phyloP scores from a whole-genome alignment of 2,113 vertebrate species.

The Panthera tigris region DNA sequence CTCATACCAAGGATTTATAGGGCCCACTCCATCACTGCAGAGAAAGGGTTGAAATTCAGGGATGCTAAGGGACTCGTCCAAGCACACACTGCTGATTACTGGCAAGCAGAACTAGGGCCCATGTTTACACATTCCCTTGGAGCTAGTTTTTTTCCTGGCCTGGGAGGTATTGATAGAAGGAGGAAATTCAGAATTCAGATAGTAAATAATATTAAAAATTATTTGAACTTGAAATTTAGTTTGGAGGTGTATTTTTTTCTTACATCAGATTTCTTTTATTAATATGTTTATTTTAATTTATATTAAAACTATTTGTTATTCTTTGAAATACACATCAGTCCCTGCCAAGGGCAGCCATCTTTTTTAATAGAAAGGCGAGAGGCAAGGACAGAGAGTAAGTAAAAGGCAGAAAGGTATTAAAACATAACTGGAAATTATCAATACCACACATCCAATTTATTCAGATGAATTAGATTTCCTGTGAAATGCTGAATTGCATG shows the following conservation, averaged over 20 bases:
- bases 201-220: background rate
- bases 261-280: background rate
- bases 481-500: background rate
- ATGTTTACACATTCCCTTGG: background rate
- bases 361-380: background rate
- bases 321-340: background rate
- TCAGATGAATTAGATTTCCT: background rate
- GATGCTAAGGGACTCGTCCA: background rate
- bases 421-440: background rate
- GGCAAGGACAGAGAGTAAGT: background rate
- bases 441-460: background rate
- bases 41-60: background rate
- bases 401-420: background rate
- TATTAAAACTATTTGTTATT: background rate
- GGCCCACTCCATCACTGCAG: background rate
- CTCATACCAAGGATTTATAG: background rate
- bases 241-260: background rate
- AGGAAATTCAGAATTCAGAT: background rate
- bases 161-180: background rate
- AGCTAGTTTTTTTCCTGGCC: background rate
- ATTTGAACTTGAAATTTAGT: background rate
- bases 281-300: background rate
- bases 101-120: background rate
- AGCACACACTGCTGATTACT: background rate
- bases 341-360: background rate